Base-by-base conservation (phyloP, 2,113 vertebrate genomes). In the Istiophorus platypterus region DNA sequence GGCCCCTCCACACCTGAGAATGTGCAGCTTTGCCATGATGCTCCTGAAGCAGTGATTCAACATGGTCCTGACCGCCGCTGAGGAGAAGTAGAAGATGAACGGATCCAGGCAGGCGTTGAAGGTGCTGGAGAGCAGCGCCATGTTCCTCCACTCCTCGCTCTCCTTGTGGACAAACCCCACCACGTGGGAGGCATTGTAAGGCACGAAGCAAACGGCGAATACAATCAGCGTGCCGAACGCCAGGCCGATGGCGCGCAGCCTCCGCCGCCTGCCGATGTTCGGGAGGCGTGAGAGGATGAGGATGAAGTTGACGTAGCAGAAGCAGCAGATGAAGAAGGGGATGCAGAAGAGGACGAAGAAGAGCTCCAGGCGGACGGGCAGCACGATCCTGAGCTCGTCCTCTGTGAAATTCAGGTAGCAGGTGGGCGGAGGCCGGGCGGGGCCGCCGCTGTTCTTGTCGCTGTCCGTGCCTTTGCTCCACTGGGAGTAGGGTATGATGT, bases 171-270 rank as follows among this genome's bases (percentile, higher is more conserved):
- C 52, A 1, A 86, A 96, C 10, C 96, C 97, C 24, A 97, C 95
- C 12, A 97, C 80, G 0, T 97, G 96, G 34, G 97, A 97, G 41
- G 87, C 7, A 1, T 96, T 96, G 82, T 95, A 97, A 0, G 96
- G 96, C 5, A 94, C 94, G 1, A 97, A 97, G 68, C 95, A 96
- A 65, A 97, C 31, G 0, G 95, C 80, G n/a, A 97, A 97, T 0
- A 96, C 95, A 0, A 94, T n/a, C 34, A 97, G 81, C 0, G 96
- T 97, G 67, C 96, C 93, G 0, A 92, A 66, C 0, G 94, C 93
- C 9, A 97, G 88, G 0, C 96, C 96, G 0, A 93, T 93, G 74
- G 96, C 96, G 1, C 93, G 89, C 11, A 92, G 91, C 59, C 94
- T 92, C 27, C 91, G 88, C 0, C 94, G 90, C 39, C 85, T 65